Base-by-base conservation (phyloP, 2,113 vertebrate genomes). In the Siniperca chuatsi region DNA sequence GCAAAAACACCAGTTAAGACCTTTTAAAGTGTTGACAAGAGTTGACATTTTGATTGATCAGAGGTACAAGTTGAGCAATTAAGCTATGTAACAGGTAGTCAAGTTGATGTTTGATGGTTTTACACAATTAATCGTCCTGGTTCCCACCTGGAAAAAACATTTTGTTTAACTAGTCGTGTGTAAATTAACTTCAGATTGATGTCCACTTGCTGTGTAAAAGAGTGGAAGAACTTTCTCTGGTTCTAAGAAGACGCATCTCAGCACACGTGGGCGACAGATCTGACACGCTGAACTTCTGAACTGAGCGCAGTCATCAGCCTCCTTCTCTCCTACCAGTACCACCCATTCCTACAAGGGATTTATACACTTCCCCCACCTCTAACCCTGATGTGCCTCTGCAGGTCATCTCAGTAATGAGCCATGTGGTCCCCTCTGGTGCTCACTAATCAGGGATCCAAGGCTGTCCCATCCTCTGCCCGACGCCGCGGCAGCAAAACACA, bases 331-430 rank as follows among this genome's bases (percentile, higher is more conserved):
- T 40, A 68, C 80, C 85, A 20, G 11, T 18, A 15, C 37, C 68
- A 67, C 78, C 61, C 68, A 21, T 65, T 79, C 78, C 60, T 79
- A 52, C 18, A 62, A 80, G 67, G 68, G 64, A 70, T 82, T 78
- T 55, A 75, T 64, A 70, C 75, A 60, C 77, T 44, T 42, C 85
- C 61, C 75, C 77, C 85, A 81, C 86, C 87, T 87, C 74, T 91
- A 54, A 84, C 86, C 85, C 83, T 16, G 33, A 75, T 75, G 69
- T 79, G 50, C 84, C 91, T 87, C 69, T 37, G 42, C 73, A 89
- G 91, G 89, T 94, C 89, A 81, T 65, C 67, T 65, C 89, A 82
- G 77, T 94, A 93, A 92, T 92, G 87, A 90, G 81, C 84, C 90
- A 89, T 91, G 80, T 82, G 88, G 55, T 75, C 78, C 85, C 87